These are phyloP conservation scores for Tapirus terrestris DNA, from an alignment of 2,113 vertebrate genomes.

Conservation along the genomic window DNA sequence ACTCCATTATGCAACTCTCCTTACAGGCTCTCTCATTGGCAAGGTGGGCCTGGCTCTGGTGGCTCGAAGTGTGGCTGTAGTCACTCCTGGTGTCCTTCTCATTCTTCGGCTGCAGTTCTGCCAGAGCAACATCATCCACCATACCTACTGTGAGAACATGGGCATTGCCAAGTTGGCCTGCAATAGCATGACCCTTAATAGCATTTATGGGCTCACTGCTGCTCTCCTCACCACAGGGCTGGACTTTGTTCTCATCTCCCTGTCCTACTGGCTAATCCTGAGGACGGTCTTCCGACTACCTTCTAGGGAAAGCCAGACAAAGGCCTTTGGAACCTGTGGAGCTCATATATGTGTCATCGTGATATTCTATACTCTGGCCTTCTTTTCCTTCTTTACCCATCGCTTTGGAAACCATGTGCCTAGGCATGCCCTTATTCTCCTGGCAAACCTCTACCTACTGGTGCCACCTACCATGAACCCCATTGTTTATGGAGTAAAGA, in stretches of 20 bases:
- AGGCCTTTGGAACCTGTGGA: conserved; percentile 71
- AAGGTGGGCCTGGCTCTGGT: conserved; percentile 59
- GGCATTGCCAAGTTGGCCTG: conserved; percentile 73
- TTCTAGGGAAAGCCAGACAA: conserved; percentile 49
- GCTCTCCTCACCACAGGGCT: conserved; percentile 71
- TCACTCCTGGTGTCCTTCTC: conserved; percentile 63
- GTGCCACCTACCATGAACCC: conserved; percentile 76
- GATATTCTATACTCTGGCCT: conserved; percentile 72
- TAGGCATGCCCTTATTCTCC: conserved; percentile 61
- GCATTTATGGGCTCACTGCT: conserved; percentile 67
- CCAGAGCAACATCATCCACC: conserved; percentile 17
- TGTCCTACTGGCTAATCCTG: conserved; percentile 74
- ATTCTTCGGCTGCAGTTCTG: conserved; percentile 67
- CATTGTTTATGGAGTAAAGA: conserved; percentile 72
- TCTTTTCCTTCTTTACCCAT: conserved; percentile 79
- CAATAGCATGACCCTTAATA: conserved; percentile 50
- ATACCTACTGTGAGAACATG: conserved; percentile 79
- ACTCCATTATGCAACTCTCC: conserved; percentile 60
- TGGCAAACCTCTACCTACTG: conserved; percentile 76
- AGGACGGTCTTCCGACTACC: conserved; percentile 60
- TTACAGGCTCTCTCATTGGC: conserved; percentile 59
- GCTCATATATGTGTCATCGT: conserved; percentile 72
- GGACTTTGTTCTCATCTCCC: conserved; percentile 64
- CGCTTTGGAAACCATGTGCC: conserved; percentile 62
- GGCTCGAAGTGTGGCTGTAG: conserved; percentile 59